These are phyloP conservation scores for Poecilia picta DNA, from an alignment of 2,797 vertebrate species.

Conservation along the genomic window DNA sequence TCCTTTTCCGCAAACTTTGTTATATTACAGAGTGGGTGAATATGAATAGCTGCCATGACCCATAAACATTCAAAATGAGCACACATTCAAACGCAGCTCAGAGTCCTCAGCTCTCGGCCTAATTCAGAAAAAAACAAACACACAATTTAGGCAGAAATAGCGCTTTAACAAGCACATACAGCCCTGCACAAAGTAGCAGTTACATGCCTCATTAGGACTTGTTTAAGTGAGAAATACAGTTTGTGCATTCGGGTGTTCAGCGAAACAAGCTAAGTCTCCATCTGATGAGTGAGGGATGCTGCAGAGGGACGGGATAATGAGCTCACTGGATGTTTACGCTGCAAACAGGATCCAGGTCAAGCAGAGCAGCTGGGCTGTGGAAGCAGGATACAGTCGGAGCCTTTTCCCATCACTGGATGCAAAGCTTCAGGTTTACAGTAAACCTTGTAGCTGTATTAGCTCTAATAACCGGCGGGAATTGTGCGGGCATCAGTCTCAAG, in stretches of 20 bases:
- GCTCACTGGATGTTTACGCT: slow-evolving; percentile 24
- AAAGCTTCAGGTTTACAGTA: slow-evolving; percentile 40
- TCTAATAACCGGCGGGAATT: slow-evolving; percentile 39
- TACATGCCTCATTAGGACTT: slow-evolving; percentile 70
- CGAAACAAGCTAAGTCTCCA: slow-evolving; percentile 16
- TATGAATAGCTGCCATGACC: slow-evolving; percentile 20
- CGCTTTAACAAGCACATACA: slow-evolving; percentile 59
- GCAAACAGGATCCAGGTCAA: slow-evolving; percentile 34
- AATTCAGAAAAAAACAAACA: slow-evolving; percentile 19
- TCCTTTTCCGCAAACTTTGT: slow-evolving; percentile 65
- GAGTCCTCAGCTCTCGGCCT: slow-evolving; percentile 17
- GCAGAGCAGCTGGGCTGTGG: slow-evolving; percentile 9
- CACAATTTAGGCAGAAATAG: slow-evolving; percentile 30
- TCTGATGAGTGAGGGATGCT: slow-evolving; percentile 47
- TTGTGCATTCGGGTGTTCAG: slow-evolving; percentile 44
- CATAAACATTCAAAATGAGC: slow-evolving; percentile 10
- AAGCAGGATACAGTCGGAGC: background rate
- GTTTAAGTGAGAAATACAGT: slow-evolving; percentile 64
- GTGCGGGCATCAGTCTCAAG: slow-evolving; percentile 49
- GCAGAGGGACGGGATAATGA: slow-evolving; percentile 49
- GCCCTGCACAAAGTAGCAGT: slow-evolving; percentile 54
- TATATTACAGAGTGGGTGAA: slow-evolving; percentile 26
- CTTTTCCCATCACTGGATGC: background rate
- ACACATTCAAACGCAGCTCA: slow-evolving; percentile 3
- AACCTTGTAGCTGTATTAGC: slow-evolving; percentile 40